Base-by-base conservation (phyloP, 2,797 vertebrate species). In the Anniella stebbinsi region DNA sequence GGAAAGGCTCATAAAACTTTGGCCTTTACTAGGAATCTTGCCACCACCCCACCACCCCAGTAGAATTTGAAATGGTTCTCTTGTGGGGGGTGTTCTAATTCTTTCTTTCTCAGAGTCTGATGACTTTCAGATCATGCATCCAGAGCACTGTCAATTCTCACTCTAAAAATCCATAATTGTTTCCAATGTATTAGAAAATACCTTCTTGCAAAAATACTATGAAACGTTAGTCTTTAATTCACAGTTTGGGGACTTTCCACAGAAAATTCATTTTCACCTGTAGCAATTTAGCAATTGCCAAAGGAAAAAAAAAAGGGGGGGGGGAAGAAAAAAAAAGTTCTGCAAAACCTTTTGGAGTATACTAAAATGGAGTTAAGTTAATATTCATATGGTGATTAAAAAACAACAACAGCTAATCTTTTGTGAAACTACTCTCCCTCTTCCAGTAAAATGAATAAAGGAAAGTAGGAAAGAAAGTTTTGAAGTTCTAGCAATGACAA, bases 401-500 rank as follows among this genome's bases (percentile, higher is more conserved):
- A 94, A 89, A 89, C n/a, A 80, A 33, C 95, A 92, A 92, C n/a
- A 38, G 92, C 86, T 89, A 30, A 21, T 91, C 84, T 87, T 93
- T 33, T 93, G 28, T 60, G 92, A 78, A 85, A 91, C 38, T 88
- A 83, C 30, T 69, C 92, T 23, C 87, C 95, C 90, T 92, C 77
- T 77, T 95, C 95, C 95, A 63, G 57, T 85, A 94, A 76, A 96
- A 95, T 87, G 69, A 94, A 63, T 63, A 17, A 45, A 45, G 3
- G 45, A 45, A 45, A 45, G 45, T 3, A 45, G 45, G 45, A 45
- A 3, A 45, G 45, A 63, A 63, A 96, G 89, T 95, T 95, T 88
- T 89, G 84, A 84, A 1, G 6, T 93, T 92, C n/a, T 80, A 67
- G 67, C 70, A 45, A 88, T 96, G 94, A 95, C 87, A 96, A 94